Conservation (phyloP, 2,888 invertebrate genomes). For the Acleris emargana region DNA sequence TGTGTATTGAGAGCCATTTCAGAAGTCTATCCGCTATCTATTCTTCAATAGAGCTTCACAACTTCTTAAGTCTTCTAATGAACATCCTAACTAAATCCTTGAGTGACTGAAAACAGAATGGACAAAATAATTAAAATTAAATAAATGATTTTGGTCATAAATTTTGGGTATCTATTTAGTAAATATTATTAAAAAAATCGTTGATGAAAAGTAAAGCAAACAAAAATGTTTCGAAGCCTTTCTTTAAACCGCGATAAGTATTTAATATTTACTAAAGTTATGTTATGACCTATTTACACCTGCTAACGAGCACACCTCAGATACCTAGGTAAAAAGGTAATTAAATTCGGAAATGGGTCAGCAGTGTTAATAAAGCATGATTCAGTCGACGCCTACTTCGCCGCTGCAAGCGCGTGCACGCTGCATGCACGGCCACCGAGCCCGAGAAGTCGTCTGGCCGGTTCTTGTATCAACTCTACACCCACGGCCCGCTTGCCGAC, state of each 20-base stretch:
- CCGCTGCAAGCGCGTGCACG: constrained; percentile 55
- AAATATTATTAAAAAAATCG: no score
- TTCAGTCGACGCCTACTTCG: constrained; percentile 36
- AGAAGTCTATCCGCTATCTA: neutral
- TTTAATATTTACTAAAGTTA: neutral
- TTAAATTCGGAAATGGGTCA: constrained; percentile 23
- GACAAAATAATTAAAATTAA: neutral
- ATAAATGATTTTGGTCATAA: no score
- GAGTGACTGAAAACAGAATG: constrained; percentile 2
- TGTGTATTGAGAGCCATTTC: neutral
- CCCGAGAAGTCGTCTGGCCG: constrained; percentile 59
- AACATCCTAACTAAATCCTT: neutral
- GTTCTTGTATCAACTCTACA: constrained; percentile 68
- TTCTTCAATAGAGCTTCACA: neutral
- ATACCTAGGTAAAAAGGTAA: constrained; percentile 1
- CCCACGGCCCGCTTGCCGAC: constrained; percentile 54
- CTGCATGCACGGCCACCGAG: constrained; percentile 45
- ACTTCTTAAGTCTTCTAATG: neutral
- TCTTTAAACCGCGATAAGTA: neutral
- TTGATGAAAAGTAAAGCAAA: no score
- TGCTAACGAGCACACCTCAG: neutral
- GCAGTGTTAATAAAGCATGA: constrained; percentile 26
- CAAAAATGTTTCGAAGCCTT: neutral
- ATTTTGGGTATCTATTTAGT: no score
- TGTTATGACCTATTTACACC: neutral